Base-by-base conservation (phyloP, 1,140 invertebrate species). In the Papilio helenus region DNA sequence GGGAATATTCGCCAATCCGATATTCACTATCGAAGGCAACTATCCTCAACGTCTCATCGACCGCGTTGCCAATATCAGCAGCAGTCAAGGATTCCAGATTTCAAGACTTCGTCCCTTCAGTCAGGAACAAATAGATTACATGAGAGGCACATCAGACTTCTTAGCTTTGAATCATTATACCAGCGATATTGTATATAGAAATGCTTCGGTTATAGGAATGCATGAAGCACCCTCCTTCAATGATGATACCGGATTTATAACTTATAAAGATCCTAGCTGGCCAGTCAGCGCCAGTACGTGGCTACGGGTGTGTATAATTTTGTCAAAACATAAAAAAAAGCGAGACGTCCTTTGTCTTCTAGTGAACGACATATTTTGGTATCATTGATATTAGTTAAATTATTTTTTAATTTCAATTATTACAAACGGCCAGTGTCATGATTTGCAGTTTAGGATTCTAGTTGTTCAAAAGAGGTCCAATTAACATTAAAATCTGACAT, bases 151-250 rank as follows among this genome's bases (percentile, higher is more conserved):
- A 26, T 68, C 81, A 2, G 81, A 82, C 68, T 82, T 82, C 76
- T 1, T 82, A 14, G 81, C 79, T 8, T 34, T 82, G 46, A 82
- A 82, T n/a, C 79, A 80, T 26, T 82, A 82, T 14, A 79, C 76
- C 7, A 80, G 74, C 18, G 79, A 79, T 74, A 72, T 82, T 10
- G 81, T 82, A 20, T 82, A 78, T n/a, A 80, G 81, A 68, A 82
- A 82, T 20, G 79, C 77, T 14, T 82, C 81, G 8, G 18, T 82
- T n/a, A 34, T 61, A 26, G 79, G 81, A 46, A 55, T 72, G 20
- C 80, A 68, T 78, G 29, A 34, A 34, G 34, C 34, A 34, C 34
- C 34, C 34, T 34, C 34, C 3, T 34, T 34, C 34, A 34, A 34
- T 4, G 34, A 34, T 34, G 34, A 34, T 34, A 34, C 34, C 34